Evolutionary conservation across 2,797 vertebrate species (phyloP), one percentile per base, ranked within the genome.

Genomic region (Erithacus rubecula): DNA sequence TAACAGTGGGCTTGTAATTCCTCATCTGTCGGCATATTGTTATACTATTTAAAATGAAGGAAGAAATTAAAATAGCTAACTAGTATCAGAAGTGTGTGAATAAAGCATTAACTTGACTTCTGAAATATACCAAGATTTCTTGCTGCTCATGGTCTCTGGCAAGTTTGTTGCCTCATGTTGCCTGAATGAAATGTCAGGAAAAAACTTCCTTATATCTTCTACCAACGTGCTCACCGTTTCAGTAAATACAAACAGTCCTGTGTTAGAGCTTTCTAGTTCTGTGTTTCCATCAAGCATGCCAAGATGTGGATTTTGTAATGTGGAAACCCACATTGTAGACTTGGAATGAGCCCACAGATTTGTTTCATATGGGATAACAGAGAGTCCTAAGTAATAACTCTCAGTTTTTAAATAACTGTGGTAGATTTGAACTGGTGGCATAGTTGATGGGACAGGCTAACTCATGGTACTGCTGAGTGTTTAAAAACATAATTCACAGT

Each of bases 271-370:
- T 81, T 93, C 91, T 44, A 62, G 23, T 93, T 90, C 72, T 90
- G 32, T 68, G 55, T 95, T 94, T 95, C 92, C 84, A 86, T 76
- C 3, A 3, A 79, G 84, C 44, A 30, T 81, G 92, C 94, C 87
- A 92, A 91, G 92, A 88, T 82, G 84, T 56, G 87, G 89, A 94
- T 91, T 94, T 95, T 90, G 43, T 92, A 88, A 81, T 83, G 71
- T 92, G 91, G 87, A 95, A 96, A 93, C 62, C 84, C 72, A 43
- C 59, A 58, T 10, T 68, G 69, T n/a, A 80, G 65, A 6, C 55
- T 86, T 91, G 65, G 91, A 87, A 65, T 34, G 51, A 93, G 47
- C 62, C 76, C 52, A 59, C 51, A 89, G 82, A 63, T 93, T 62
- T 81, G n/a, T 93, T 97, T 95, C 62, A 15, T 63, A 36, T 59